phyloP scores from a whole-genome alignment of 2,797 vertebrate species.

The Anomalospiza imberbis region DNA sequence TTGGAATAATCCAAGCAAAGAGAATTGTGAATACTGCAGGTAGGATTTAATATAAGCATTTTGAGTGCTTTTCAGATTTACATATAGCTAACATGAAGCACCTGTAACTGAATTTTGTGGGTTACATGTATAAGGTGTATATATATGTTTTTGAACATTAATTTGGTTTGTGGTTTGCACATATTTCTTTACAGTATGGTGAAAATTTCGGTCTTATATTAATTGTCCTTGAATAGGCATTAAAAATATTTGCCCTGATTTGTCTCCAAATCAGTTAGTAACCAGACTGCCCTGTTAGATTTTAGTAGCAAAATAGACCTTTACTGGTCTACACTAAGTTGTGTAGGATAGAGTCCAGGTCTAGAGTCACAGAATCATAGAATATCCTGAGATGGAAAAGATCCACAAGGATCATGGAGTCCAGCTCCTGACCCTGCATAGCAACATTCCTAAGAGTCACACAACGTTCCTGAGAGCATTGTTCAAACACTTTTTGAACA shows the following conservation, averaged over 20 bases:
- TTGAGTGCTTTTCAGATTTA: background rate
- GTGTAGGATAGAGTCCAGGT: background rate
- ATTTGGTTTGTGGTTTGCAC: background rate
- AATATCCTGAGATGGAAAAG: background rate
- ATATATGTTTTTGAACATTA: background rate
- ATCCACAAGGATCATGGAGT: background rate
- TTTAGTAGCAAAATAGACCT: background rate
- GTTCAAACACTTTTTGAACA: background rate
- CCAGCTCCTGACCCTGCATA: background rate
- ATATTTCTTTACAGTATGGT: background rate
- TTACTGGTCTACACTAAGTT: background rate
- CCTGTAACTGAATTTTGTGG: background rate
- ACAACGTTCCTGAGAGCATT: background rate
- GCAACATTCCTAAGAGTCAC: background rate
- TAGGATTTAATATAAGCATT: constrained; percentile 57
- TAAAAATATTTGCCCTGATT: background rate
- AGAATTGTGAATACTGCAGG: constrained; percentile 91
- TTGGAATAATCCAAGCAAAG: constrained; percentile 86
- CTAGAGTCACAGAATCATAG: background rate
- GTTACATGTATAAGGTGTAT: background rate
- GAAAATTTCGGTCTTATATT: background rate
- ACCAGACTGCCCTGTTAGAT: background rate
- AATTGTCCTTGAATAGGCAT: background rate
- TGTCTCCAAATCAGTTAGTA: background rate
- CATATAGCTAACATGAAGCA: background rate